Percentiles rank a stretch among this genome's conserved stretches.
phyloP scores from a whole-genome alignment of 2,113 vertebrate species.

The Passer domesticus region DNA sequence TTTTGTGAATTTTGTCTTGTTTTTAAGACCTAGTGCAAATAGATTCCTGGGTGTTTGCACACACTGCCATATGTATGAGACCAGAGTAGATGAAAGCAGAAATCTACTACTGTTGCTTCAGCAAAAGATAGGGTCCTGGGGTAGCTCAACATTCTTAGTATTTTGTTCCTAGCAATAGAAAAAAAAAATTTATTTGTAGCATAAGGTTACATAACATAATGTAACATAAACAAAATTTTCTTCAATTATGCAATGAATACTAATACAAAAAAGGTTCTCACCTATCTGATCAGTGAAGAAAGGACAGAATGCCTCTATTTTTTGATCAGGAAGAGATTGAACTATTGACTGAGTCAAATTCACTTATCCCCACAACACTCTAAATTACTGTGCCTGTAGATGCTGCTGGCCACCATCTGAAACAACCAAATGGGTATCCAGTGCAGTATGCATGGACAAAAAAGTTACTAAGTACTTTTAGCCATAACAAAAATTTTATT shows the following conservation, averaged over 20 bases:
- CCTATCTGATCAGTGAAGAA: neutral
- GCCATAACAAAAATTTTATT: neutral
- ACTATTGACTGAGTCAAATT: neutral
- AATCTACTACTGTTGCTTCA: neutral
- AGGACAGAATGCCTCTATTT: neutral
- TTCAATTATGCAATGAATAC: neutral
- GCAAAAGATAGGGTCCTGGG: neutral
- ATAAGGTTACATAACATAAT: neutral
- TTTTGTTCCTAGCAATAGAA: neutral
- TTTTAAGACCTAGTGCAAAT: neutral
- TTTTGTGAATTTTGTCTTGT: neutral
- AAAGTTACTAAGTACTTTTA: neutral
- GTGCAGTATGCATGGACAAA: rapidly evolving
- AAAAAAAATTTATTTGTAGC: neutral
- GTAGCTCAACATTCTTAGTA: neutral
- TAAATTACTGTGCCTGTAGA: neutral
- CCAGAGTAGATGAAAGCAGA: neutral
- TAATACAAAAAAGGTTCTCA: neutral
- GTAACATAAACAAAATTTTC: neutral
- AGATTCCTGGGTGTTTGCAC: neutral
- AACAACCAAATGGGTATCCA: neutral
- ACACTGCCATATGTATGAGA: neutral
- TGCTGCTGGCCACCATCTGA: neutral
- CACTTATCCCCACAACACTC: neutral
- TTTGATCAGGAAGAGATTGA: neutral